Conservation (phyloP, 2,797 vertebrate species). For the Coregonus sp. region DNA sequence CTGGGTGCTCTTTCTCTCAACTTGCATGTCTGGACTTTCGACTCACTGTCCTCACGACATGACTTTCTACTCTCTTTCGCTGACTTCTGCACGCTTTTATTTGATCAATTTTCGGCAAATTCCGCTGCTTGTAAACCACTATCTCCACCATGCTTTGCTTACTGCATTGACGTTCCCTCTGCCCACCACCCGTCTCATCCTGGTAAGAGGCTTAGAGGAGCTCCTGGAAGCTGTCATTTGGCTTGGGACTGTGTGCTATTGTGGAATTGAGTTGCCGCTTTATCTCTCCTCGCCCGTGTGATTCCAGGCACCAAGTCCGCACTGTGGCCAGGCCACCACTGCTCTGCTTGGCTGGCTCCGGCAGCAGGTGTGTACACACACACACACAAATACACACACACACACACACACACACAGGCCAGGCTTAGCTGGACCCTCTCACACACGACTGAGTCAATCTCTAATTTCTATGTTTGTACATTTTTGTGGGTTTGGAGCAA, state of each 20-base stretch:
- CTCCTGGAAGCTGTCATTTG: constrained; percentile 68
- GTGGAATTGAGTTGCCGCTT: constrained; percentile 74
- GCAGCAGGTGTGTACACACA: constrained; percentile 41
- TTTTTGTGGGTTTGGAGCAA: constrained; percentile 50
- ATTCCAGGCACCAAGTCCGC: constrained; percentile 58
- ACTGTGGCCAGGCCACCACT: constrained; percentile 39
- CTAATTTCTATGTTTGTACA: constrained; percentile 66
- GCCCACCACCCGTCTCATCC: constrained; percentile 46
- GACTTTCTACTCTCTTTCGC: too few species aligned
- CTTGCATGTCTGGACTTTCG: too few species aligned
- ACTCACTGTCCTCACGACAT: too few species aligned
- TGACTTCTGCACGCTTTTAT: too few species aligned
- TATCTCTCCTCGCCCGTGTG: constrained; percentile 68
- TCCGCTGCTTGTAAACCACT: too few species aligned
- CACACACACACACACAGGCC: not conserved
- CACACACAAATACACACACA: not conserved
- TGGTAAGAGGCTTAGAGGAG: constrained; percentile 76
- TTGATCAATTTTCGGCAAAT: too few species aligned
- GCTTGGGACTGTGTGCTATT: constrained; percentile 60
- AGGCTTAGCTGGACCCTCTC: constrained; percentile 51
- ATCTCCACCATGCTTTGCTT: too few species aligned
- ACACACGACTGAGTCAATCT: constrained; percentile 60
- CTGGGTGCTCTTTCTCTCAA: too few species aligned
- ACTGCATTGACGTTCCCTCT: constrained; percentile 42
- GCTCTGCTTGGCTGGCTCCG: constrained; percentile 64